Evolutionary conservation across 2,888 invertebrate species (phyloP), one percentile per base, ranked within the genome.

Genomic region (Diarsia dahlii): DNA sequence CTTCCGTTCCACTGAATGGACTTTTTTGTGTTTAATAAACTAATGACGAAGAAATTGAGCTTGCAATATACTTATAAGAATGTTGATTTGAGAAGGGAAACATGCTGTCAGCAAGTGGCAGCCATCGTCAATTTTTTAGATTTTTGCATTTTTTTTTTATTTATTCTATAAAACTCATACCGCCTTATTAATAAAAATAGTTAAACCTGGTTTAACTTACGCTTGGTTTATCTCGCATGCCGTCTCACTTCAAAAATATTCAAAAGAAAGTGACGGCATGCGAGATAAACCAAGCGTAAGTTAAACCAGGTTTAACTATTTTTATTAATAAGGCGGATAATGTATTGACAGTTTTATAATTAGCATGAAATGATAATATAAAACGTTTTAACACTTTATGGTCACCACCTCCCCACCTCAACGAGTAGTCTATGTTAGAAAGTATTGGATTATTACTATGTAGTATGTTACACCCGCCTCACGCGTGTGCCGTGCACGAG

Each of bases 371-470:
- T 60, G 3, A 12, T 52, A 10, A 10, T 46, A 10, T 28, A n/a
- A 23, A 34, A 52, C 6, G 9, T 46, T 18, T 52, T 15, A 58
- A 64, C 45, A 54, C 48, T 18, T 46, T 10, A 50, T 58, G 74
- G 23, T 64, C 81, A 67, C 46, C 77, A 67, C 72, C 18, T 50
- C 69, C 64, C n/a, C 73, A 56, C 76, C 20, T 65, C 71, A 48
- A 75, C 84, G 63, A 76, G 68, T 72, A 71, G 39, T 76, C 76
- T 80, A 72, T 74, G 71, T 78, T 78, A 78, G 52, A 74, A 79
- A 71, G 52, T 73, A 69, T 69, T 62, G 48, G 77, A 80, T 78
- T 83, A 81, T 74, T 65, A 50, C 62, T 81, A 46, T 8, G 45
- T 63, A 76, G 72, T 83, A 75, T 78, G 62, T 71, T 77, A 73